These are phyloP conservation scores for Psephotus haematonotus DNA, from an alignment of 2,113 vertebrate genomes.

Conservation along the genomic window DNA sequence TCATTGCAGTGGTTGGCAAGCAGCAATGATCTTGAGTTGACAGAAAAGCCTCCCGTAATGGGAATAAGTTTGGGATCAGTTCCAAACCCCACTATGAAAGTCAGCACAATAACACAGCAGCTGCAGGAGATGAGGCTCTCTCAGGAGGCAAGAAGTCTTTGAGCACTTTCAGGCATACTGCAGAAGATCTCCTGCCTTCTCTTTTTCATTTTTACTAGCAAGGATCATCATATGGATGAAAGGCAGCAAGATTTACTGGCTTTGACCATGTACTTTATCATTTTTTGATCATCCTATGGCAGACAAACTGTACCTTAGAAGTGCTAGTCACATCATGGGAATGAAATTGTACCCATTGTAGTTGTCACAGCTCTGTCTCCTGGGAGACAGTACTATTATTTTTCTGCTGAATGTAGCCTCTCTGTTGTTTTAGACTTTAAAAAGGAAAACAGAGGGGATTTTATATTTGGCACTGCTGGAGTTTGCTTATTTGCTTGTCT, in stretches of 20 bases:
- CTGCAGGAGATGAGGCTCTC: background rate
- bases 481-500: background rate
- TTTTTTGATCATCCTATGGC: background rate
- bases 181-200: background rate
- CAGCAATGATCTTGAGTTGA: background rate
- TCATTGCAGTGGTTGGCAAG: background rate
- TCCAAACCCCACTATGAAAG: background rate
- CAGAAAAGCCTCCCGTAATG: background rate
- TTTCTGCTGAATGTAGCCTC: background rate
- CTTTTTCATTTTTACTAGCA: background rate
- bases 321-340: background rate
- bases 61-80: background rate
- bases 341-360: background rate
- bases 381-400: background rate
- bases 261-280: background rate
- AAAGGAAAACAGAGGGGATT: background rate
- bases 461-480: background rate
- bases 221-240: background rate
- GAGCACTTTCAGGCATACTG: background rate
- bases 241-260: background rate
- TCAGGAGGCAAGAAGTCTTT: background rate
- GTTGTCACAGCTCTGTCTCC: background rate
- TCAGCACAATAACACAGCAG: background rate
- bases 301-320: background rate
- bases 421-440: background rate